Evolutionary conservation across 2,888 invertebrate genomes (phyloP).

Genomic region (Germaria angustata): DNA sequence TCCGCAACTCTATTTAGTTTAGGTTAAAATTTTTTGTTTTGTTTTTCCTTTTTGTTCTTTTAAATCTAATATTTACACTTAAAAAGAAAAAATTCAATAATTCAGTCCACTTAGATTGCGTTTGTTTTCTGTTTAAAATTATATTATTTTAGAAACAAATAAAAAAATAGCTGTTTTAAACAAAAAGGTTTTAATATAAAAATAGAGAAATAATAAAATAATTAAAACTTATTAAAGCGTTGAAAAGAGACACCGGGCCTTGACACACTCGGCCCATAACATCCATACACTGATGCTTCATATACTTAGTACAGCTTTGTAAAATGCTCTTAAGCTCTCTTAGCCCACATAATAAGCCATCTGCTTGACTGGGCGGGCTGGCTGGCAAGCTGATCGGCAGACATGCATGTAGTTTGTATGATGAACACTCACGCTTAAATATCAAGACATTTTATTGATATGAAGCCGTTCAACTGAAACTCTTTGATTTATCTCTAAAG

Average conservation of each 20-base stretch:
- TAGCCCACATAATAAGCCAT: background rate
- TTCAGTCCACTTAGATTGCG: conserved; percentile 79
- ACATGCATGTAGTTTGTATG: conserved; percentile 46
- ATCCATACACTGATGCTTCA: conserved; percentile 58
- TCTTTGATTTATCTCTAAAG: background rate
- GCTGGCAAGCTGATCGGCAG: background rate
- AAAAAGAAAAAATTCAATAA: conserved; percentile 74
- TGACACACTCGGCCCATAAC: background rate
- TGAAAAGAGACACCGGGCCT: conserved; percentile 68
- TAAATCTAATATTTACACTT: conserved; percentile 77
- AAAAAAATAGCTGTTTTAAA: conserved; percentile 45
- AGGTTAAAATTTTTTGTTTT: conserved; percentile 21
- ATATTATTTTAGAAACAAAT: conserved; percentile 51
- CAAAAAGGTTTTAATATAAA: conserved; percentile 30
- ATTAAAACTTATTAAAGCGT: conserved; percentile 76
- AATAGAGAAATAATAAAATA: conserved; percentile 54
- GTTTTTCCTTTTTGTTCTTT: conserved; percentile 51
- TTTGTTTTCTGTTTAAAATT: conserved; percentile 70
- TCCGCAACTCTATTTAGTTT: conserved; percentile 36
- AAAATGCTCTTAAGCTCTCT: conserved; percentile 70
- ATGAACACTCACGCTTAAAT: conserved; percentile 55
- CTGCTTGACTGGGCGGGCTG: conserved; percentile 25
- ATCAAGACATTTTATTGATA: conserved; percentile 56
- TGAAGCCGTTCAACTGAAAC: conserved; percentile 47
- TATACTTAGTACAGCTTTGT: conserved; percentile 70